Percentiles rank a stretch among this genome's conserved stretches.
Evolutionary conservation across 2,113 vertebrate genomes (phyloP).

Genomic region (Cariama cristata): DNA sequence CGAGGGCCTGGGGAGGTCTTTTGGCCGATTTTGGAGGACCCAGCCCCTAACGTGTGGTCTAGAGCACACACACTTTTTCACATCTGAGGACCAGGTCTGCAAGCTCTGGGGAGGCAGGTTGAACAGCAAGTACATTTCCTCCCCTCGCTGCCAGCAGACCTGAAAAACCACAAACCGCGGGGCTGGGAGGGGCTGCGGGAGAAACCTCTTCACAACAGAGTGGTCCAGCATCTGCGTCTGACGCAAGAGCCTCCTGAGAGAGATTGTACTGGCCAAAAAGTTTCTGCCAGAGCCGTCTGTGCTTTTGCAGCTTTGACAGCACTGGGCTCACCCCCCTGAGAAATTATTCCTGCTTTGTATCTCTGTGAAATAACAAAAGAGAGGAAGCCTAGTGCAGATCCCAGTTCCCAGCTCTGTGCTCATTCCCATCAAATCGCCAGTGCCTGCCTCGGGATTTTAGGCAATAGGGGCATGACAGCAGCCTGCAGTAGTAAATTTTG

Average conservation of each 20-base stretch:
- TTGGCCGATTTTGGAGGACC: background rate
- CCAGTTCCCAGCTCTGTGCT: background rate
- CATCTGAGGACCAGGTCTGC: background rate
- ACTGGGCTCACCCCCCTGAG: background rate
- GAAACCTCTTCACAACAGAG: background rate
- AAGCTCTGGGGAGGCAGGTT: background rate
- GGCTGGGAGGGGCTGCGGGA: constrained; percentile 44
- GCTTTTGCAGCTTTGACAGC: background rate
- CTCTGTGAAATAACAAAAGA: background rate
- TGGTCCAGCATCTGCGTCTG: background rate
- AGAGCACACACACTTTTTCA: background rate
- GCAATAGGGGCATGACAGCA: background rate
- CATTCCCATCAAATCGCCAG: background rate
- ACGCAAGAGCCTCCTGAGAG: background rate
- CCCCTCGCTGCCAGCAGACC: constrained; percentile 19
- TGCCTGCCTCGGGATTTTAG: background rate
- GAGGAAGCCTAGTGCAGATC: background rate
- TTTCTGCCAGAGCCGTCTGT: background rate
- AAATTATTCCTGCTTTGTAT: background rate
- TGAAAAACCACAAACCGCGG: constrained; percentile 36
- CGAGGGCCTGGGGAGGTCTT: background rate
- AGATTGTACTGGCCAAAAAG: background rate
- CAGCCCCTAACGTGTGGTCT: accelerated
- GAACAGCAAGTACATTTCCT: constrained; percentile 35
- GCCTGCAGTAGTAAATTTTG: background rate